Evolutionary conservation across 2,888 invertebrate species (phyloP), one percentile per base, ranked within the genome.

Genomic region (Ditylenchus weischeri): DNA sequence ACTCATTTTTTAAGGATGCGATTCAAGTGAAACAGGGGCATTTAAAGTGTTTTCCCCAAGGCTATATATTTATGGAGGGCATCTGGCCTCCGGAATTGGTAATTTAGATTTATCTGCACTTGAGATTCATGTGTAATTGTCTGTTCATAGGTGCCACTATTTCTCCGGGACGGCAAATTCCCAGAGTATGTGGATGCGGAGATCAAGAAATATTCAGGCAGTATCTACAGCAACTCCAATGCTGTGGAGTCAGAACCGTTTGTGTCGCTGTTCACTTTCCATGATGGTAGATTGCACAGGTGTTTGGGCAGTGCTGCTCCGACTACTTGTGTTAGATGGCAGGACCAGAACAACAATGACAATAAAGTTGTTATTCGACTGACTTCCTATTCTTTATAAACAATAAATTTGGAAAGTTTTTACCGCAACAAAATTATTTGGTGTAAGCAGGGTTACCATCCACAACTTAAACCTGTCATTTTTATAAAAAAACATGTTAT

Each of bases 11-110:
- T 62, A 62, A 77, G 72, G 75, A 78, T 36, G 81, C 81, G n/a
- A 80, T 81, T 57, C 75, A 76, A 65, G 81, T 81, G 64, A 81
- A 81, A 57, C 69, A 78, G 58, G 81, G 81, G 13, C 76, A 78
- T 43, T 72, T 81, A 21, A 70, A 70, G 6, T 70, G 75, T 21
- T 77, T 81, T 10, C 79, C 80, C 11, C 81, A 81, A 62, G 76
- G 73, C 21, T 78, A 80, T 67, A 75, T 75, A 69, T 76, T 81
- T 57, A 73, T 81, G 18, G 68, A 68, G 61, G 68, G 68, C 50
- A 70, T 70, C 19, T 70, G 70, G 70, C 70, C 70, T 15, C 68
- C 68, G 18, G 70, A 69, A 35, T 61, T 70, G 62, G 43, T 43
- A 15, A 43, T 43, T 13, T 8, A 13, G 11, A 43, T 43, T 13